These are phyloP conservation scores for Aphelinus atriplicis DNA, from an alignment of 1,140 invertebrate genomes.

Conservation along the genomic window DNA sequence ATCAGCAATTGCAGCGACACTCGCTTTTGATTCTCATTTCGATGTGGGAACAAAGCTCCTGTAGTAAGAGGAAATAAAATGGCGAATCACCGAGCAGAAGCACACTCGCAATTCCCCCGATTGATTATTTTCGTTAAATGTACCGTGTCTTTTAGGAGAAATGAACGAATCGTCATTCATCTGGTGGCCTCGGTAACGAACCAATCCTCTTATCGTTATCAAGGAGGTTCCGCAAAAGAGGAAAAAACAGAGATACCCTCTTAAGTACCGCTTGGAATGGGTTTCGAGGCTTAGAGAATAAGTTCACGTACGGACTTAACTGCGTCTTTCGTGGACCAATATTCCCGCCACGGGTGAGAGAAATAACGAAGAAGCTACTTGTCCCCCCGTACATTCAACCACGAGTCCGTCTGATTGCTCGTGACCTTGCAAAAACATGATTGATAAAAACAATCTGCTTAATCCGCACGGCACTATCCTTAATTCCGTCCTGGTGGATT, in stretches of 20 bases:
- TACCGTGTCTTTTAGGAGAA: no score
- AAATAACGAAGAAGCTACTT: slow-evolving; percentile 45
- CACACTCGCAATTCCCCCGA: no score
- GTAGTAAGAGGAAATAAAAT: no score
- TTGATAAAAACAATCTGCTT: slow-evolving; percentile 49
- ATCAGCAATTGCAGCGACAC: no score
- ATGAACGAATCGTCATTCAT: no score
- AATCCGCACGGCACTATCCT: slow-evolving; percentile 26
- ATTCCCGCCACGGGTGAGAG: slow-evolving; percentile 19
- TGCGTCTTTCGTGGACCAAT: slow-evolving; percentile 32
- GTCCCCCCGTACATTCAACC: slow-evolving; percentile 44
- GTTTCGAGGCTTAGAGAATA: slow-evolving; percentile 38
- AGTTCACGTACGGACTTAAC: slow-evolving; percentile 40
- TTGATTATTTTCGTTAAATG: no score
- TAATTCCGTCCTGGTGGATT: slow-evolving; percentile 12
- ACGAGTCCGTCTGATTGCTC: slow-evolving; percentile 48
- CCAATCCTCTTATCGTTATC: no score
- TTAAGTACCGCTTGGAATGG: slow-evolving; percentile 23
- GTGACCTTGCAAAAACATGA: slow-evolving; percentile 46
- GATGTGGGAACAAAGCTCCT: no score
- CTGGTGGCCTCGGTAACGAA: no score
- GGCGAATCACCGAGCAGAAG: no score
- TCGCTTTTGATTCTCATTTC: no score
- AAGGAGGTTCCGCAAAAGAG: not conserved
- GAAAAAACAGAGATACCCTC: not conserved